Percentiles rank a stretch among this genome's conserved stretches.
Evolutionary conservation across 1,140 invertebrate genomes (phyloP).

Genomic region (Chironomus tepperi): DNA sequence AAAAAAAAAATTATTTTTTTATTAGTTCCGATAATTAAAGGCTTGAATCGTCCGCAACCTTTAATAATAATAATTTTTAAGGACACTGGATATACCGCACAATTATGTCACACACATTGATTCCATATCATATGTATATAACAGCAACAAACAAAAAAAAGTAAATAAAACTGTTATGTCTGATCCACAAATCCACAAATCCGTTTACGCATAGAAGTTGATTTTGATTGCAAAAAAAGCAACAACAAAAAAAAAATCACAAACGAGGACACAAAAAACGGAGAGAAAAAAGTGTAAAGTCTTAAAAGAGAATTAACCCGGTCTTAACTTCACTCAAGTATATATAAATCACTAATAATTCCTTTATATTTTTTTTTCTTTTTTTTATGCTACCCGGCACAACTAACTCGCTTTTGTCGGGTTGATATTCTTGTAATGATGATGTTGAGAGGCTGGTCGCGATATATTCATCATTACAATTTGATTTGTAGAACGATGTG

Average conservation of each 20-base stretch:
- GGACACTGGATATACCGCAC: too few species aligned
- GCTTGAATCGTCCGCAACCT: too few species aligned
- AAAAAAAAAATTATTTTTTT: too few species aligned
- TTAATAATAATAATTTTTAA: too few species aligned
- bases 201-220: neutral
- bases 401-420: conserved; percentile 19
- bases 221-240: too few species aligned
- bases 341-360: conserved; percentile 22
- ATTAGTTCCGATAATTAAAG: too few species aligned
- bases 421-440: conserved; percentile 20
- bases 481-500: conserved; percentile 12
- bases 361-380: neutral
- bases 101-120: too few species aligned
- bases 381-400: conserved; percentile 9
- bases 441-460: conserved; percentile 19
- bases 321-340: neutral
- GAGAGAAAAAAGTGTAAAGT: conserved; percentile 17
- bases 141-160: too few species aligned
- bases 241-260: too few species aligned
- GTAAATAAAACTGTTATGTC: neutral
- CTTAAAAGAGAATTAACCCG: conserved; percentile 21
- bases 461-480: conserved; percentile 18
- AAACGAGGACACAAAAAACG: neutral
- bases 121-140: too few species aligned
- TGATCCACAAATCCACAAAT: neutral